These are phyloP conservation scores for Cryptoleucopteryx plumbea DNA, from an alignment of 2,113 vertebrate genomes.

Conservation along the genomic window DNA sequence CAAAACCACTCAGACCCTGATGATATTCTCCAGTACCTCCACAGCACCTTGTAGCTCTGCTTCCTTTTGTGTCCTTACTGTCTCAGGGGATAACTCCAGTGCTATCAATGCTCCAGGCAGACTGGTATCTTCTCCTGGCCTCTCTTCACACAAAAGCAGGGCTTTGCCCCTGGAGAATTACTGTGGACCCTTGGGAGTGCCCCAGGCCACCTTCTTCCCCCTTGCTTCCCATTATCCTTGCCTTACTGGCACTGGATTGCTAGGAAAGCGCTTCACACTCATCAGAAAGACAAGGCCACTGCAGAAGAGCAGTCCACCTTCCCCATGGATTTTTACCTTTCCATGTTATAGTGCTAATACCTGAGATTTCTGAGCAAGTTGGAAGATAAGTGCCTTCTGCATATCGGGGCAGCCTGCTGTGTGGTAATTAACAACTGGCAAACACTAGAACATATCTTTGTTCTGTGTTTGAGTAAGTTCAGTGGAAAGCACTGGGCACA, in stretches of 20 bases:
- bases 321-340: not conserved
- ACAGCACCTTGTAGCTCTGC: not conserved
- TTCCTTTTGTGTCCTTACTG: not conserved
- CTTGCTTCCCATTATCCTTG: not conserved
- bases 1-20: not conserved
- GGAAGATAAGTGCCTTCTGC: not conserved
- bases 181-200: not conserved
- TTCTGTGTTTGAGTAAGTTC: not conserved
- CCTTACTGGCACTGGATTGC: not conserved
- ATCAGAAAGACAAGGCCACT: not conserved
- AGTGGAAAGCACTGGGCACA: not conserved
- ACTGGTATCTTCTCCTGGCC: not conserved
- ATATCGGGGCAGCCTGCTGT: not conserved
- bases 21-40: not conserved
- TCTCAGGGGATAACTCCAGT: not conserved
- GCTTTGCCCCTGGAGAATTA: not conserved
- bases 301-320: not conserved
- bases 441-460: not conserved
- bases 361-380: not conserved
- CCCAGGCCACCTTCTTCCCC: not conserved
- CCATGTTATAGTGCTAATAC: not conserved
- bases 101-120: not conserved
- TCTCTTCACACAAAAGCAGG: not conserved
- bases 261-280: not conserved
- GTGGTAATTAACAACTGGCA: not conserved